Evolutionary conservation across 64 coral and sea anemone genomes (phyloP), one percentile per base, ranked within the genome.

Genomic region (Stichodactyla mertensii): DNA sequence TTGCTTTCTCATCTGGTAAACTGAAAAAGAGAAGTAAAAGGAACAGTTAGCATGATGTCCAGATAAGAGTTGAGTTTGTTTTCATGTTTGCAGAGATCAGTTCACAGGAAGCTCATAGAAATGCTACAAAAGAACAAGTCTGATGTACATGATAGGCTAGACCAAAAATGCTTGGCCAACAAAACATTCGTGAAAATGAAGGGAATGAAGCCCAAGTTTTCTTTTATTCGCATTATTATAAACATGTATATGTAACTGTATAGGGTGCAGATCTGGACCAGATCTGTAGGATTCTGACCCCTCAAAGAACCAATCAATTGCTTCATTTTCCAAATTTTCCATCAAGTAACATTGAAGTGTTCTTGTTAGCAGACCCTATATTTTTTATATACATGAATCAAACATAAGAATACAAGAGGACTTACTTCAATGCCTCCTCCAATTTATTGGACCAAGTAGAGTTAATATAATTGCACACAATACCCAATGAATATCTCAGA

Each of bases 381-480:
- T 82, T 51, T 77, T 51, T 14, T 77, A 51, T 13, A 77, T 1
- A 1, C 28, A 31, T 31, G 28, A 31, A 31, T 31, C 1, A 31
- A 31, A 1, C 36, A 45, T 4, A 45, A 45, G 36, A 45, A 45
- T 4, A 45, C 36, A 45, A 45, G 36, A 31, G 4, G 55, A 85
- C 79, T 87, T 93, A 99, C 97, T 92, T 82, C 71, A 99, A 90
- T 55, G 90, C 88, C 57, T 58, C 55, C 81, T 93, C 89, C 59
- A 99, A 82, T 57, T 86, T 95, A 64, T 78, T 53, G 86, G 86
- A 87, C 97, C 93, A 99, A 28, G 85, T 56, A 62, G 79, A 62
- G 58, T 78, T 83, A 16, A 99, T 85, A 89, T 99, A 99, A 86
- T 99, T 89, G 64, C 90, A 99, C 52, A 99, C 88, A 59, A 99